These are phyloP conservation scores for Crotophaga sulcirostris DNA, from an alignment of 2,113 vertebrate species.

Conservation along the genomic window DNA sequence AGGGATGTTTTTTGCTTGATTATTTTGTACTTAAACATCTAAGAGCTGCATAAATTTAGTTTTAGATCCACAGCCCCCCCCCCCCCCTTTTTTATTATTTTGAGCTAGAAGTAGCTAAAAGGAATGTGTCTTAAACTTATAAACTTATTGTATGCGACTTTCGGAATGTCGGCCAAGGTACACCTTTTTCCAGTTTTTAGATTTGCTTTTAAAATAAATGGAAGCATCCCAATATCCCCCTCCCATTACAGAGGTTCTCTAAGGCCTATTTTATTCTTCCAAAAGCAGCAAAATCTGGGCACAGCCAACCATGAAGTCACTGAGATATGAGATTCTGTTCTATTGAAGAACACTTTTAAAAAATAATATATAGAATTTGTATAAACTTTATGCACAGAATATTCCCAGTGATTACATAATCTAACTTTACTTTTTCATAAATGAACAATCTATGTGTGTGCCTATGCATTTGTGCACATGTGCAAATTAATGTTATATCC, in stretches of 20 bases:
- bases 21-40: neutral
- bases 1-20: neutral
- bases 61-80: neutral
- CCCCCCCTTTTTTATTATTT: neutral
- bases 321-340: neutral
- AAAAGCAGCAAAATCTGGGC: neutral
- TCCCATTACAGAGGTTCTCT: neutral
- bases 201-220: neutral
- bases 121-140: neutral
- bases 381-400: neutral
- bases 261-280: neutral
- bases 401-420: neutral
- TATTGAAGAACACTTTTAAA: neutral
- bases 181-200: neutral
- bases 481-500: neutral
- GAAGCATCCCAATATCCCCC: neutral
- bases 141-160: neutral
- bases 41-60: neutral
- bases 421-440: neutral
- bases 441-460: neutral
- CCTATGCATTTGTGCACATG: fast-evolving
- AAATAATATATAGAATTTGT: neutral
- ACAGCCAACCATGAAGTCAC: neutral
- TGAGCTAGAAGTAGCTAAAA: neutral
- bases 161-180: neutral